phyloP scores from a whole-genome alignment of 2,888 invertebrate genomes.

The Antheraea assamensis region DNA sequence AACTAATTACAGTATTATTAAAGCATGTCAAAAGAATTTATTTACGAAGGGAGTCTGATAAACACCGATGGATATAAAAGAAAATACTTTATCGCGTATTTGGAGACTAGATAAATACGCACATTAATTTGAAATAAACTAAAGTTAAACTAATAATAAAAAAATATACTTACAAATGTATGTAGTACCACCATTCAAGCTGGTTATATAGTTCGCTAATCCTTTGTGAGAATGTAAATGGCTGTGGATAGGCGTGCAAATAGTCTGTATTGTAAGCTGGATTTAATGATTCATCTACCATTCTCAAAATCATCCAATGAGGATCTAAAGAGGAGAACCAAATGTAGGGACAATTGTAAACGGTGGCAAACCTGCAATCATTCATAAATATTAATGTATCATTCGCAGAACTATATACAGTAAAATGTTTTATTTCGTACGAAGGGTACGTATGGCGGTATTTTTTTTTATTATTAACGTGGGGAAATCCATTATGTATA shows the following conservation, averaged over 20 bases:
- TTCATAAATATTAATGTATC: slow-evolving; percentile 23
- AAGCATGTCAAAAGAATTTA: too few relatives aligned
- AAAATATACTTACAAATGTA: slow-evolving; percentile 18
- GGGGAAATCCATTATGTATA: too few relatives aligned
- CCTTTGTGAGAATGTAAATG: slow-evolving; percentile 44
- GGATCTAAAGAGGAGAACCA: slow-evolving; percentile 51
- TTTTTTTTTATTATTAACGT: too few relatives aligned
- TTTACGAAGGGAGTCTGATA: too few relatives aligned
- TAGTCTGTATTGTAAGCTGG: slow-evolving; percentile 42
- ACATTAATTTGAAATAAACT: too few relatives aligned
- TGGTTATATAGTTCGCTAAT: slow-evolving; percentile 37
- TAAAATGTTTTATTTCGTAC: not conserved
- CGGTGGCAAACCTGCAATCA: slow-evolving; percentile 39
- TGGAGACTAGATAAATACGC: too few relatives aligned
- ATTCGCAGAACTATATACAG: not conserved
- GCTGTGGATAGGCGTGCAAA: slow-evolving; percentile 31
- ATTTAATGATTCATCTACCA: slow-evolving; percentile 43
- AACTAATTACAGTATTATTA: too few relatives aligned
- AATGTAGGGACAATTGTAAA: slow-evolving; percentile 53
- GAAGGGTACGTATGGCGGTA: too few relatives aligned
- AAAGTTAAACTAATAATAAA: too few relatives aligned
- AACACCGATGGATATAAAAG: too few relatives aligned
- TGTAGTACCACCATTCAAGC: slow-evolving; percentile 1
- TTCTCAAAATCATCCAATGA: slow-evolving; percentile 38
- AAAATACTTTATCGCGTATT: too few relatives aligned